phyloP scores from a whole-genome alignment of 2,888 invertebrate species.

The Luperina testacea region DNA sequence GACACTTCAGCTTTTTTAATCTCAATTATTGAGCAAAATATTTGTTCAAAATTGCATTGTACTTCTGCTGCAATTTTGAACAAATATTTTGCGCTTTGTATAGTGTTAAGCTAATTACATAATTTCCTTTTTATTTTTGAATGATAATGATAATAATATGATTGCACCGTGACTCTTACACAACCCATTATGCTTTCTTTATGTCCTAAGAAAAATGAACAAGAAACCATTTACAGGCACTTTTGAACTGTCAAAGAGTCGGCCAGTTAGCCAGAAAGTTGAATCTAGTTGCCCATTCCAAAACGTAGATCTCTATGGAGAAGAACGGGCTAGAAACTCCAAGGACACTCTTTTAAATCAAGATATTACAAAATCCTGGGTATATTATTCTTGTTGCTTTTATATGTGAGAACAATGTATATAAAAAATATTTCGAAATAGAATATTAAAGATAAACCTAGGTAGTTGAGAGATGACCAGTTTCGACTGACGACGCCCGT shows the following conservation, averaged over 20 bases:
- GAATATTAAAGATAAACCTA: neutral
- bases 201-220: neutral
- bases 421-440: neutral
- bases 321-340: neutral
- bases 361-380: neutral
- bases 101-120: neutral
- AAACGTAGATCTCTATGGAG: neutral
- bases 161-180: neutral
- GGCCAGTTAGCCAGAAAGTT: neutral
- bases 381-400: neutral
- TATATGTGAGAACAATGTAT: neutral
- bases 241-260: neutral
- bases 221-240: neutral
- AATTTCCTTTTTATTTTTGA: too few relatives aligned
- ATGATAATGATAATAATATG: neutral
- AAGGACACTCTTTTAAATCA: neutral
- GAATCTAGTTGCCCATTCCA: neutral
- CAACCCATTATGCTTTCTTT: neutral
- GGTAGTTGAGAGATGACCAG: neutral
- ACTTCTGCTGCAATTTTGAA: too few relatives aligned
- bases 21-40: too few relatives aligned
- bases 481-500: neutral
- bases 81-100: too few relatives aligned
- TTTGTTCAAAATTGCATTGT: too few relatives aligned
- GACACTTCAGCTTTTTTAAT: too few relatives aligned